Conservation (phyloP, 2,888 invertebrate species). For the Nomada flava region DNA sequence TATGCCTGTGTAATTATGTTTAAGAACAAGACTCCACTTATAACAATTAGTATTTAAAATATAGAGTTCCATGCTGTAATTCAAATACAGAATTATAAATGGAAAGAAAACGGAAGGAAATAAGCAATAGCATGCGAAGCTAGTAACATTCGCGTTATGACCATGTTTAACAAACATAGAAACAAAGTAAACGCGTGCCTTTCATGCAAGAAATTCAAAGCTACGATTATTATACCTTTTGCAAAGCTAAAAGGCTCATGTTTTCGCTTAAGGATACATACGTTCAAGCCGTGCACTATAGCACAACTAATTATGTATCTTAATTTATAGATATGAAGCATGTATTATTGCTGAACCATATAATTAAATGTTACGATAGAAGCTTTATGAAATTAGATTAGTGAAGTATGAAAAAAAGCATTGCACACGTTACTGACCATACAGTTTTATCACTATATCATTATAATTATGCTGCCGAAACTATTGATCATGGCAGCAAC, state of each 20-base stretch:
- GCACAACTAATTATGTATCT: conserved; percentile 11
- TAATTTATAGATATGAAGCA: conserved; percentile 14
- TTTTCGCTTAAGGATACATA: conserved; percentile 10
- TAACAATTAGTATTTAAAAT: not conserved
- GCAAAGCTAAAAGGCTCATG: conserved; percentile 1
- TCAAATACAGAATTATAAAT: conserved; percentile 3
- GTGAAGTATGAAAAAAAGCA: conserved; percentile 8
- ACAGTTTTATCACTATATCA: not conserved
- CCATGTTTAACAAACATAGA: not conserved
- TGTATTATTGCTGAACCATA: not conserved
- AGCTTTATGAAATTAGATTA: not conserved
- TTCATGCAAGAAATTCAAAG: conserved; percentile 9
- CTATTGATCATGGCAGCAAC: not conserved
- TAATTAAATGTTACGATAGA: conserved; percentile 3
- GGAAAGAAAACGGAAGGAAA: not conserved
- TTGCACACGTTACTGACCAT: not conserved
- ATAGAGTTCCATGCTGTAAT: not conserved
- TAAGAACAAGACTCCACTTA: not conserved
- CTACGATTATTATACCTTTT: not conserved
- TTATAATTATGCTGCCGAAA: conserved; percentile 4
- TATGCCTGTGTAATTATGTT: not conserved
- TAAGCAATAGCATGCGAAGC: conserved; percentile 14
- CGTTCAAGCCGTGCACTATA: conserved; percentile 5
- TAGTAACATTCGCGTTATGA: not conserved
- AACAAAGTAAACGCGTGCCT: conserved; percentile 2